Evolutionary conservation across 2,797 vertebrate genomes (phyloP).

Genomic region (Microchirus variegatus): DNA sequence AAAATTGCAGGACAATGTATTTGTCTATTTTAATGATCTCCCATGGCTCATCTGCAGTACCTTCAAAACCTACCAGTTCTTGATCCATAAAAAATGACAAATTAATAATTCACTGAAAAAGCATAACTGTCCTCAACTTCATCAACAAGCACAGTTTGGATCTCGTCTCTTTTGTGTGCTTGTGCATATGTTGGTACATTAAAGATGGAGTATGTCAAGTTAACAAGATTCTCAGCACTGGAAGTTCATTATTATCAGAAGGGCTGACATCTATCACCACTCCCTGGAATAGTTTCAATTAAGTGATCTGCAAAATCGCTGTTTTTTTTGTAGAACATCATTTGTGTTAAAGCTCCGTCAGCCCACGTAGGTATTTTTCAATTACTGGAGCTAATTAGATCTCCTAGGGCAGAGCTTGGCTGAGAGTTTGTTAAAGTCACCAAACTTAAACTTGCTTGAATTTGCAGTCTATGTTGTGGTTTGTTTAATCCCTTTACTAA

Average conservation of each 20-base stretch:
- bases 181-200: background rate
- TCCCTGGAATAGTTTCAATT: conserved; percentile 28
- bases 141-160: background rate
- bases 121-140: too few relatives aligned
- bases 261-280: conserved; percentile 28
- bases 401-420: conserved; percentile 1
- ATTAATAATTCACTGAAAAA: too few relatives aligned
- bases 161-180: background rate
- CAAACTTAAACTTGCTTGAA: background rate
- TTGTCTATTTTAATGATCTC: too few relatives aligned
- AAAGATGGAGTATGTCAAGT: background rate
- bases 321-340: conserved; percentile 9
- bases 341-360: conserved; percentile 26
- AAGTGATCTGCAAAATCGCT: conserved; percentile 36
- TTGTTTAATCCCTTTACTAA: background rate
- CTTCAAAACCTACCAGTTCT: too few relatives aligned
- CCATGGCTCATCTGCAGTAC: too few relatives aligned
- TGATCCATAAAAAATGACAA: too few relatives aligned
- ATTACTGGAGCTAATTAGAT: conserved; percentile 24
- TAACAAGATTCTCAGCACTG: background rate
- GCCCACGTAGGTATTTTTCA: conserved; percentile 29
- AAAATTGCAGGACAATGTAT: too few relatives aligned
- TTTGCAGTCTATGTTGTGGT: background rate
- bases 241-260: conserved; percentile 36
- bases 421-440: conserved; percentile 11